Base-by-base conservation (phyloP, 2,113 vertebrate species). In the Leuciscus idus region DNA sequence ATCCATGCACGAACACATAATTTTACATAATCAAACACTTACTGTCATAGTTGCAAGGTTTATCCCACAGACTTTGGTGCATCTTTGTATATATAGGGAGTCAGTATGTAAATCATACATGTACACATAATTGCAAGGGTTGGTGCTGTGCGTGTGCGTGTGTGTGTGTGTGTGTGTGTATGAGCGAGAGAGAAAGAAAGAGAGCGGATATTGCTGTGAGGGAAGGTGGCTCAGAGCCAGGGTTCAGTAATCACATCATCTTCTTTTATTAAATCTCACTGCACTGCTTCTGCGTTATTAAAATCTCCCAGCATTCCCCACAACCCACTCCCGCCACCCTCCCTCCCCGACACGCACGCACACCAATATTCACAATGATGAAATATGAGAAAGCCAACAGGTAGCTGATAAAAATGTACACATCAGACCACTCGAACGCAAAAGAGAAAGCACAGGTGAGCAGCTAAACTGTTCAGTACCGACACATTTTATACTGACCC, bases 251-350 rank as follows among this genome's bases (percentile, higher is more conserved):
- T 97, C 96, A 96, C 96, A 97, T 97, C 95, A 97, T 96, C 95
- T 96, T 96, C 93, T 94, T 96, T 97, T 97, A 97, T 97, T 97
- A 96, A 96, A 97, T 97, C 96, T 96, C 96, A 94, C 95, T 95
- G 96, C 94, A 94, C 95, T 96, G 96, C 95, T 95, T 95, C 96
- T 96, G 94, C 96, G 96, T 97, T 97, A 97, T 97, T 97, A 97
- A 97, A 97, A 97, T 96, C 94, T 97, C 96, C 96, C 96, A 95
- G 96, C 95, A 96, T 96, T 94, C 96, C 91, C 95, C 93, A 94
- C 94, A 92, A 95, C 93, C 94, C 92, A 93, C 88, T 91, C 92
- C 93, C 91, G 89, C 92, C 92, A 90, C 90, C 90, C 92, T 89
- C 91, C 90, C 91, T 89, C 92, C 91, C 90, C 79, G 90, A 83